phyloP scores from a whole-genome alignment of 2,888 invertebrate species.

The Drosophila buzzatii region DNA sequence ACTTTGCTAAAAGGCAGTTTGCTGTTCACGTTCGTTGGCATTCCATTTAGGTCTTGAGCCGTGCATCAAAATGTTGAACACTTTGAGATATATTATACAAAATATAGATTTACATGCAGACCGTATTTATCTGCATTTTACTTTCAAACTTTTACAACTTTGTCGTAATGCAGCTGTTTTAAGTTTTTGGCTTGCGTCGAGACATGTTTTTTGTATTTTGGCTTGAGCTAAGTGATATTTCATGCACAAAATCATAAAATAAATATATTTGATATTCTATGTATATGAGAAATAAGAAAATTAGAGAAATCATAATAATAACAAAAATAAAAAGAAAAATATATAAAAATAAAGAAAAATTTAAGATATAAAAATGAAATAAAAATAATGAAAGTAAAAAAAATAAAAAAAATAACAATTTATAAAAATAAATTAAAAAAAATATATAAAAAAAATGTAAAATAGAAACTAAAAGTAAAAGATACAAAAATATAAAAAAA shows the following conservation, averaged over 20 bases:
- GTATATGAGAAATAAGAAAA: too few relatives aligned
- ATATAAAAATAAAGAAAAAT: too few relatives aligned
- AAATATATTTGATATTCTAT: too few relatives aligned
- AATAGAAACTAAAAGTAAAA: background rate
- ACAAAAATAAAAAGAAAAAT: too few relatives aligned
- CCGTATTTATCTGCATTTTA: background rate
- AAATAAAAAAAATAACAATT: too few relatives aligned
- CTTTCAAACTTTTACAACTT: background rate
- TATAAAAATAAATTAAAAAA: background rate
- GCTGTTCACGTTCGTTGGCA: background rate
- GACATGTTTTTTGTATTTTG: background rate
- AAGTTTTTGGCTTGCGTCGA: background rate
- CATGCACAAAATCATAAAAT: background rate
- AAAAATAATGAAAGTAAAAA: too few relatives aligned
- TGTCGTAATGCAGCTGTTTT: constrained; percentile 3
- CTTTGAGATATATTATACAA: background rate
- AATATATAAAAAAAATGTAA: background rate
- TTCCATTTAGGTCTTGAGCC: background rate
- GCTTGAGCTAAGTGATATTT: background rate
- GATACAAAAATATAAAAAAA: background rate
- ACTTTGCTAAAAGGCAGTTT: background rate
- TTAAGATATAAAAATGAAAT: too few relatives aligned
- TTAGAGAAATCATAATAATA: too few relatives aligned
- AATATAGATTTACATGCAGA: background rate
- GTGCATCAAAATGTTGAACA: background rate